Conservation (phyloP, 1,140 invertebrate genomes). For the Diorhabda carinulata region DNA sequence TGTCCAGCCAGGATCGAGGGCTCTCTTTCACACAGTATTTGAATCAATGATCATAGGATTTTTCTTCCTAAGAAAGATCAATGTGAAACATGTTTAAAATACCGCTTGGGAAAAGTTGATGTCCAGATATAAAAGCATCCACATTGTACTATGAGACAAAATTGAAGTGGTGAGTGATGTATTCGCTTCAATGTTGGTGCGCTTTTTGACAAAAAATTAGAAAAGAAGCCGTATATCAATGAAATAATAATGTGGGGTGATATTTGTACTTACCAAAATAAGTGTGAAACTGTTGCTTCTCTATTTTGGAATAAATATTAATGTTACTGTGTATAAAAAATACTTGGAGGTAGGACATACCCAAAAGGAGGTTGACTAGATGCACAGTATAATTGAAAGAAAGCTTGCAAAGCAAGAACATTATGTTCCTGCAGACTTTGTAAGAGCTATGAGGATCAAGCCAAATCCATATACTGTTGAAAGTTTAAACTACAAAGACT, state of each 20-base stretch:
- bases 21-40: no score
- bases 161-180: conserved; percentile 19
- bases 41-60: no score
- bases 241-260: conserved; percentile 11
- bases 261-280: conserved; percentile 18
- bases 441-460: not conserved
- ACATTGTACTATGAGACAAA: conserved; percentile 35
- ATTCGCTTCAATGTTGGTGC: conserved; percentile 10
- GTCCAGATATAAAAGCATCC: conserved; percentile 3
- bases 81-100: conserved; percentile 15
- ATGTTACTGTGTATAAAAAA: conserved; percentile 13
- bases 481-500: not conserved
- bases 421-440: not conserved
- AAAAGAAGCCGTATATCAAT: not conserved
- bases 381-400: conserved; percentile 14
- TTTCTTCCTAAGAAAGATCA: not conserved
- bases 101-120: conserved; percentile 6
- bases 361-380: conserved; percentile 15
- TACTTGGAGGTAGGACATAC: conserved; percentile 17
- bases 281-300: conserved; percentile 7
- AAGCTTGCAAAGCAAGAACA: not conserved
- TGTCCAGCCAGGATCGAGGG: no score
- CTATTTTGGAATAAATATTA: not conserved
- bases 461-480: not conserved
- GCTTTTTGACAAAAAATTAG: conserved; percentile 6